phyloP scores from a whole-genome alignment of 2,113 vertebrate genomes.

The Aspidoscelis tigris region DNA sequence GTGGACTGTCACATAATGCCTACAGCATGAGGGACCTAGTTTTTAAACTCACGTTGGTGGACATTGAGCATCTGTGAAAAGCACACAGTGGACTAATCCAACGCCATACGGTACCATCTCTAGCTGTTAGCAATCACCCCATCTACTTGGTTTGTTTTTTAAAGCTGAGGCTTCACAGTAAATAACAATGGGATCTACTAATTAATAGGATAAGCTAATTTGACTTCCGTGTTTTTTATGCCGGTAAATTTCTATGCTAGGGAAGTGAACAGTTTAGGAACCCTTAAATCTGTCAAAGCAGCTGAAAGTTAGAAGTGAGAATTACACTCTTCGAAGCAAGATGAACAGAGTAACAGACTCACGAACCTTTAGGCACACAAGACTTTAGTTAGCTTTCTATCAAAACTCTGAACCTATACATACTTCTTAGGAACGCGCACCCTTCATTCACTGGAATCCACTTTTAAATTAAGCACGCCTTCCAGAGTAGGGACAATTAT shows the following conservation, averaged over 20 bases:
- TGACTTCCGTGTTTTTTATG: neutral
- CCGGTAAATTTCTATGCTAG: too few species aligned
- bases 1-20: neutral
- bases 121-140: too few species aligned
- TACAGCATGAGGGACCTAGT: neutral
- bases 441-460: neutral
- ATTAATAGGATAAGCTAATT: neutral
- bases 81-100: too few species aligned
- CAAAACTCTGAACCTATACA: neutral
- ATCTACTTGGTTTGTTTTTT: neutral
- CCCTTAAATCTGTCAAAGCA: neutral
- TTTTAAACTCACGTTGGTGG: neutral
- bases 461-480: neutral
- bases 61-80: too few species aligned
- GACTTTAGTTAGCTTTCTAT: neutral
- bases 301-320: neutral
- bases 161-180: conserved; percentile 10
- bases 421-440: neutral
- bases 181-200: neutral
- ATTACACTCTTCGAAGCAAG: neutral
- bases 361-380: neutral
- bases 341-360: neutral
- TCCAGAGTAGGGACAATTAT: neutral
- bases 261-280: neutral
- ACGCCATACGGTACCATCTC: too few species aligned